phyloP scores from a whole-genome alignment of 2,113 vertebrate species.

The Tragelaphus strepsiceros region DNA sequence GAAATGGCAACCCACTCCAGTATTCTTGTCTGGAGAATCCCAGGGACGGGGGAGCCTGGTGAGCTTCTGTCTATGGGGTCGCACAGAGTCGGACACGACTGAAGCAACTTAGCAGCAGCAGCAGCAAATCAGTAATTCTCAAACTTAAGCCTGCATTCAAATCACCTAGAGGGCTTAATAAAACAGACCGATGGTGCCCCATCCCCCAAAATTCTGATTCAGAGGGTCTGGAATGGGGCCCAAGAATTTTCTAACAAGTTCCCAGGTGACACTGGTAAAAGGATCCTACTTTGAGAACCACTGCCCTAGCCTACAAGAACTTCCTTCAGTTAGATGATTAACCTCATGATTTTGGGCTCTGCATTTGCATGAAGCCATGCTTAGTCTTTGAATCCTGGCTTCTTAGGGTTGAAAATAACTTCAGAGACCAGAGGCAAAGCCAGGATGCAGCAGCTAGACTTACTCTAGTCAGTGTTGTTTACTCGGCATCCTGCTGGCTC shows the following conservation, averaged over 20 bases:
- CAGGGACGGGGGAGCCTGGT: too few species aligned
- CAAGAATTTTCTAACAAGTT: not conserved
- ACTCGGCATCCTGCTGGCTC: conserved; percentile 1
- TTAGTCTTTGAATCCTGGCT: not conserved
- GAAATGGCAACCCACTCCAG: too few species aligned
- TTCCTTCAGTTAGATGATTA: not conserved
- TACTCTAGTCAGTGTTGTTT: not conserved
- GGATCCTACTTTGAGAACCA: not conserved
- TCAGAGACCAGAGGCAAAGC: not conserved
- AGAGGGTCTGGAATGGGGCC: not conserved
- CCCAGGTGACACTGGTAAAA: not conserved
- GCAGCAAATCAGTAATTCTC: not conserved
- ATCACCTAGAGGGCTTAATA: not conserved
- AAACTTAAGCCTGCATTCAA: not conserved
- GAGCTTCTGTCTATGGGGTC: too few species aligned
- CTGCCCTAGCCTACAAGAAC: not conserved
- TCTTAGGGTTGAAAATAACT: not conserved
- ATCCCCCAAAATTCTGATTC: not conserved
- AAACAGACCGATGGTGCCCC: not conserved
- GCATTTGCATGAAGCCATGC: not conserved
- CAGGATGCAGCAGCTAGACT: not conserved
- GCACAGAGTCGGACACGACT: too few species aligned
- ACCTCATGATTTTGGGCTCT: not conserved
- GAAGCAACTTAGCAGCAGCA: too few species aligned
- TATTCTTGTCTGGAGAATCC: too few species aligned